phyloP scores from a whole-genome alignment of 2,113 vertebrate species.

The Globicephala melas region DNA sequence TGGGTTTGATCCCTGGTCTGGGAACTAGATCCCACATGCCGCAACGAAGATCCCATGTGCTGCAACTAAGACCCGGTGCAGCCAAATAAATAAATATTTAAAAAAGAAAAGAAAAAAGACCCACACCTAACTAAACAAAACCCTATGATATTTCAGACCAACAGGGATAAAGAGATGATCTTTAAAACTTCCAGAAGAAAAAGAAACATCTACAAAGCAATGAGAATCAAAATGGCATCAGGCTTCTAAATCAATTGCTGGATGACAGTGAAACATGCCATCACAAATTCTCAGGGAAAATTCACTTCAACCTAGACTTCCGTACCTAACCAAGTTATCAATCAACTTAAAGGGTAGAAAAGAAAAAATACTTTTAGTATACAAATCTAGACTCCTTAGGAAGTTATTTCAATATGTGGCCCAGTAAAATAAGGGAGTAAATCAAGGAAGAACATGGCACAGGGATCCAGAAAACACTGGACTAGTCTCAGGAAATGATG shows the following conservation, averaged over 20 bases:
- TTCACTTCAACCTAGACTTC: neutral
- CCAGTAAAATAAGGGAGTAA: neutral
- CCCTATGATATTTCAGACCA: neutral
- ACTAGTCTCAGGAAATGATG: neutral
- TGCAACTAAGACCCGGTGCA: too few relatives aligned
- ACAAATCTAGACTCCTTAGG: neutral
- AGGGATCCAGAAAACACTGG: neutral
- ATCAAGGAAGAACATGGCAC: neutral
- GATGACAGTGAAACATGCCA: neutral
- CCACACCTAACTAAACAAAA: neutral
- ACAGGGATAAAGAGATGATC: neutral
- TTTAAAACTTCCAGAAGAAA: neutral
- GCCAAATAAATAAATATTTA: too few relatives aligned
- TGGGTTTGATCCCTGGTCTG: too few relatives aligned
- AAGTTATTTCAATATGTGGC: neutral
- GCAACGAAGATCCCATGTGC: too few relatives aligned
- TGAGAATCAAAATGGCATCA: neutral
- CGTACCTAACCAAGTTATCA: neutral
- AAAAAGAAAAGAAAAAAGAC: neutral
- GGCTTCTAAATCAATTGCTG: neutral
- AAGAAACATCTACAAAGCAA: neutral
- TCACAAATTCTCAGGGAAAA: neutral
- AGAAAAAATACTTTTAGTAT: neutral
- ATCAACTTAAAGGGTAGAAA: neutral
- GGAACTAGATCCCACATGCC: too few relatives aligned